Conservation (phyloP, 2,888 invertebrate genomes). For the Stomorhina lunata region DNA sequence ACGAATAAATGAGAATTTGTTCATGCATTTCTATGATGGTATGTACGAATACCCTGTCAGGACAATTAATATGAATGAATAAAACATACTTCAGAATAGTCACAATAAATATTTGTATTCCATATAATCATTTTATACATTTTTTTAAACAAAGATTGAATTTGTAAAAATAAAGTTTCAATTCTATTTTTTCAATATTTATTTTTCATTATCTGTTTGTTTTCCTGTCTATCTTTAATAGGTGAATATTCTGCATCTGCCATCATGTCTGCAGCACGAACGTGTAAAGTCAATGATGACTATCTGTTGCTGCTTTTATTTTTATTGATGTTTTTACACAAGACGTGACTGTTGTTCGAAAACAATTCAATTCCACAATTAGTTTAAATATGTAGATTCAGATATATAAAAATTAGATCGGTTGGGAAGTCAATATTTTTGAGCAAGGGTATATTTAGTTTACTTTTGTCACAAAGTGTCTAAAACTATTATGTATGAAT, state of each 20-base stretch:
- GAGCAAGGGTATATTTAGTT: no score
- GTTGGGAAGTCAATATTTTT: no score
- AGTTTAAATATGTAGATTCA: conserved; percentile 51
- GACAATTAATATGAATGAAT: conserved; percentile 27
- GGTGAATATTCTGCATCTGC: conserved; percentile 80
- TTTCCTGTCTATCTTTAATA: conserved; percentile 66
- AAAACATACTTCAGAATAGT: background rate
- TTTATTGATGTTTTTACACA: conserved; percentile 70
- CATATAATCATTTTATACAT: background rate
- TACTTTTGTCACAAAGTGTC: no score
- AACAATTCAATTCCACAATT: conserved; percentile 52
- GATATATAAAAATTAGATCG: conserved; percentile 16
- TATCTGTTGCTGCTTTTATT: conserved; percentile 69
- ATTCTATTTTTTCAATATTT: conserved; percentile 18
- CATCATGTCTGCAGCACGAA: conserved; percentile 77
- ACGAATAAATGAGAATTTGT: no score
- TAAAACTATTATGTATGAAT: no score
- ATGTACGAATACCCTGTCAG: conserved; percentile 18
- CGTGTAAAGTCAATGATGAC: conserved; percentile 65
- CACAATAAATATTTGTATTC: background rate
- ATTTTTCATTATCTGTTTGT: conserved; percentile 4
- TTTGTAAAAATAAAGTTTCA: background rate
- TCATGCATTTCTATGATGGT: background rate
- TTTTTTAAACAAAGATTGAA: background rate
- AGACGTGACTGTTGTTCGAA: conserved; percentile 73